Evolutionary conservation across 2,888 invertebrate genomes (phyloP), one percentile per base, ranked within the genome.

Genomic region (Pseudeuparius sepicola): DNA sequence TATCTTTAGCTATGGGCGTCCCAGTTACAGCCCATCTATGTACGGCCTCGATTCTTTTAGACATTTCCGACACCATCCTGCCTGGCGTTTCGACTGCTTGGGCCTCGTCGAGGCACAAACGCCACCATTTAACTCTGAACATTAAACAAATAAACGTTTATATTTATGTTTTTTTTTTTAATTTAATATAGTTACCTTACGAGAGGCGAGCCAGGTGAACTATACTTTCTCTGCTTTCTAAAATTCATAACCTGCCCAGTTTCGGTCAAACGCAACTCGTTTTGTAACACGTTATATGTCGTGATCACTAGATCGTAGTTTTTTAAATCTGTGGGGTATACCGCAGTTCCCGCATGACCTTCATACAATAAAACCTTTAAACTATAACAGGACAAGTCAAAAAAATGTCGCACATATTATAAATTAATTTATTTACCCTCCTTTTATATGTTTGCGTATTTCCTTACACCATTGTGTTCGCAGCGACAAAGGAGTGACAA

Each of bases 1-100:
- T 28, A 54, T 58, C 40, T 59, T 65, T 52, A 49, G 56, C 50
- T 59, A 71, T 47, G 42, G 61, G 47, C 0, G 84, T 86, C 13
- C 86, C 85, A 3, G 82, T 82, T 1, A 78, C 67, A 9, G 75
- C 75, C 85, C 86, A 86, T 28, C 78, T 67, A 58, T 79, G 73
- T 2, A 71, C 55, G 5, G 77, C 71, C 40, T 53, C 49, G 24
- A 81, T 54, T 40, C 66, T 60, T 27, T 63, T 53, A 0, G 76
- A 74, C 78, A 81, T 78, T 47, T 68, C 64, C 0, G 78, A 71
- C 2, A 74, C 68, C 51, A 69, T 63, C 2, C 69, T 63, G 1
- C 65, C 61, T 3, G 66, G 63, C 30, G 69, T 65, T 51, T 84
- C 82, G 1, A 83, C 78, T 70, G 81, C 76, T 65, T 86, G 86